These are phyloP conservation scores for Apistogramma diplotaenia DNA, from an alignment of 2,113 vertebrate species.

Conservation along the genomic window DNA sequence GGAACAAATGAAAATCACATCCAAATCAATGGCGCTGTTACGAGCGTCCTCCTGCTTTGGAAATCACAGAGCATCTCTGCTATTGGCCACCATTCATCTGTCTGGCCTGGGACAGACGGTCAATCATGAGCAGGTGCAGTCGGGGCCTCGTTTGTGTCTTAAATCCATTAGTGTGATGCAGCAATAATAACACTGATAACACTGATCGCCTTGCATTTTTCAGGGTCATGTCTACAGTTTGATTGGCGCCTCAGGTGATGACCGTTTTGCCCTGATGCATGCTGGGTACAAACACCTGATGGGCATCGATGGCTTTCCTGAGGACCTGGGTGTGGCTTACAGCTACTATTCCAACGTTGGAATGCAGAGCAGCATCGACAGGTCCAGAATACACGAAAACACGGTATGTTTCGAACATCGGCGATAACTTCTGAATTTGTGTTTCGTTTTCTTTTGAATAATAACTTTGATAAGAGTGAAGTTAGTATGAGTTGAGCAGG, in stretches of 20 bases:
- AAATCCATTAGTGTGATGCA: neutral
- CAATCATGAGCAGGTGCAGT: constrained; percentile 80
- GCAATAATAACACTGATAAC: neutral
- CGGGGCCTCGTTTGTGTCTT: neutral
- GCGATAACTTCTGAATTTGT: neutral
- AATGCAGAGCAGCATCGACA: constrained; percentile 80
- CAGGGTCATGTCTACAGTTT: constrained; percentile 90
- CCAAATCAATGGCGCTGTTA: constrained; percentile 70
- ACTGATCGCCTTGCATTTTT: constrained; percentile 18
- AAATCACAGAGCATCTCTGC: constrained; percentile 87
- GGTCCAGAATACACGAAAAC: constrained; percentile 69
- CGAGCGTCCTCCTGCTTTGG: constrained; percentile 85
- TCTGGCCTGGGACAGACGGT: constrained; percentile 77
- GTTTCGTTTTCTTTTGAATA: neutral
- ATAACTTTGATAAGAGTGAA: neutral
- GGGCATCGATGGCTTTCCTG: constrained; percentile 84
- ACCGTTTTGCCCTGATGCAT: constrained; percentile 87
- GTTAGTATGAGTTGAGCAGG: neutral
- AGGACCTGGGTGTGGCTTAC: constrained; percentile 84
- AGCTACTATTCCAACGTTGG: constrained; percentile 88
- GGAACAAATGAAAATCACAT: constrained; percentile 32
- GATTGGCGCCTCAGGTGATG: constrained; percentile 82
- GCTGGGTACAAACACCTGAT: constrained; percentile 92
- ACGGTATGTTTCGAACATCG: constrained; percentile 73
- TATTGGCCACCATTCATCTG: constrained; percentile 84